Base-by-base conservation (phyloP, 2,113 vertebrate species). In the Chaetops frenatus region DNA sequence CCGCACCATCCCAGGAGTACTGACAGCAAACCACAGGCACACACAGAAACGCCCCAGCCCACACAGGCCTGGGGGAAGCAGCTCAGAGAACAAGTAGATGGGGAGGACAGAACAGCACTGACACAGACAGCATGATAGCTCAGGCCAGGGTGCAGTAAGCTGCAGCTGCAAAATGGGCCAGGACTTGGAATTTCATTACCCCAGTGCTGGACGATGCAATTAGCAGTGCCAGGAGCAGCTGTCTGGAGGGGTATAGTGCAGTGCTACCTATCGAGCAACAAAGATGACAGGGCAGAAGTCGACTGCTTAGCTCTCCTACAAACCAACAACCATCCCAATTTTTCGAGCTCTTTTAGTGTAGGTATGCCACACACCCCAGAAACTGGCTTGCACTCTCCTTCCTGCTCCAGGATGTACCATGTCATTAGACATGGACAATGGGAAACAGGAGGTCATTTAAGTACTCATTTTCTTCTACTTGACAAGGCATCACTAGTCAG, bases 371-470 rank as follows among this genome's bases (percentile, higher is more conserved):
- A 12, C 53, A 45, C 57, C 44, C 28, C 66, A 94, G 81, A 94
- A 89, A 57, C 48, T 1, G 2, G 57, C 58, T 56, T 42, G 33
- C 1, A 0, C 27, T 81, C 8, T 2, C 45, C 50, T 80, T 45
- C 71, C 62, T 83, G 80, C 38, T 36, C 81, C 67, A 62, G 60
- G 42, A 80, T 9, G 79, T 83, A 73, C 47, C 87, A 94, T 62
- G 86, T 94, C 90, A 92, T 33, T 88, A 84, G 76, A 58, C 72
- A 88, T 0, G 13, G 69, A 94, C 92, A 95, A 83, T 93, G 48
- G 76, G 72, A 86, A 93, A 70, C 67, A 51, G 56, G 42, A 96
- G 88, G 64, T 93, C 82, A 92, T 69, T 73, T 67, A 70, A 76
- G 31, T 47, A 71, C 53, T 79, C 47, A 35, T 81, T 93, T 91